phyloP scores from a whole-genome alignment of 2,888 invertebrate species.

The Glyphotaelius pellucidus region DNA sequence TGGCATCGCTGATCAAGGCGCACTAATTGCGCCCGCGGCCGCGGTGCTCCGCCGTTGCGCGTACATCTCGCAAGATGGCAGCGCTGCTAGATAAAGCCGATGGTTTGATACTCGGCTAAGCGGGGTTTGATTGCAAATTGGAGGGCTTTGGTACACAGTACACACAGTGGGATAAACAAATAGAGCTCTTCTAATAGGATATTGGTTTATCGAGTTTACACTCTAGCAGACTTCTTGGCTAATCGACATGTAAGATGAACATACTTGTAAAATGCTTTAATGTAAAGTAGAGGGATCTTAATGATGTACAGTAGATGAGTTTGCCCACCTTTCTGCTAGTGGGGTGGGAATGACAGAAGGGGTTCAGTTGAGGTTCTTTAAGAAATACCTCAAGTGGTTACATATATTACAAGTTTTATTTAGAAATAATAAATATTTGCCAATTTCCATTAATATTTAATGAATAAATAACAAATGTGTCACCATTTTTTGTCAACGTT shows the following conservation, averaged over 20 bases:
- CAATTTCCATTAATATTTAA: too few species aligned
- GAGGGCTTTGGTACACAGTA: constrained; percentile 15
- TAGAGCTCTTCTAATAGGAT: constrained; percentile 28
- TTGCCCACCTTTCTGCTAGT: neutral
- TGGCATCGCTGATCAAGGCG: constrained; percentile 53
- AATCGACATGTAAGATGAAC: neutral
- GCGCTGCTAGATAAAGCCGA: constrained; percentile 39
- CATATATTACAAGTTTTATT: too few species aligned
- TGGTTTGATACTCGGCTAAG: constrained; percentile 51
- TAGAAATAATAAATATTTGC: too few species aligned
- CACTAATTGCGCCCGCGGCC: constrained; percentile 58
- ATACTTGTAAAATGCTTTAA: neutral
- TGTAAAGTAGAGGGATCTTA: neutral
- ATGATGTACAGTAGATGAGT: neutral
- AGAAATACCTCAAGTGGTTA: neutral
- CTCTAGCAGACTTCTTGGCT: neutral
- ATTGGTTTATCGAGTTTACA: constrained; percentile 22
- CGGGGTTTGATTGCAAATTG: constrained; percentile 43
- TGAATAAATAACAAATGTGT: too few species aligned
- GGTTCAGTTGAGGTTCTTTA: neutral
- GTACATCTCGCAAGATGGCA: constrained; percentile 56
- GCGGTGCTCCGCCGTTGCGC: constrained; percentile 51
- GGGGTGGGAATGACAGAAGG: neutral
- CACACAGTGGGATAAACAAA: constrained; percentile 47
- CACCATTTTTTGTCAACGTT: too few species aligned